Conservation (phyloP, 1,140 invertebrate species). For the Acromyrmex charruanus region DNA sequence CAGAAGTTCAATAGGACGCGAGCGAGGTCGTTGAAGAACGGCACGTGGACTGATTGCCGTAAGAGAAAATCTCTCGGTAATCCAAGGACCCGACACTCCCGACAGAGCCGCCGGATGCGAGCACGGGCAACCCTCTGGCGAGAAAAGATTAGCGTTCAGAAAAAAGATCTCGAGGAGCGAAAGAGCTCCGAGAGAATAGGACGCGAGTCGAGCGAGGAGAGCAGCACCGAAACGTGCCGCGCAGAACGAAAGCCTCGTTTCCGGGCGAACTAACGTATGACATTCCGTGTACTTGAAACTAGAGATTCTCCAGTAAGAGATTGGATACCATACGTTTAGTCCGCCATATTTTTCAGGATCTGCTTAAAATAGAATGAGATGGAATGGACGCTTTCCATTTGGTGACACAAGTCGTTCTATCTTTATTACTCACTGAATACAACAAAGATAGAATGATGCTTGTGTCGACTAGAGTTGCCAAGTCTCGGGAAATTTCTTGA, state of each 20-base stretch:
- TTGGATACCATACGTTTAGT: too few species aligned
- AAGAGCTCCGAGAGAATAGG: slow-evolving; percentile 7
- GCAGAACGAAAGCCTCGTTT: slow-evolving; percentile 60
- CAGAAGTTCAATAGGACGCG: slow-evolving; percentile 52
- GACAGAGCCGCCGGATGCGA: slow-evolving; percentile 32
- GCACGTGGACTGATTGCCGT: slow-evolving; percentile 26
- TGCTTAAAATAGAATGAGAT: too few species aligned
- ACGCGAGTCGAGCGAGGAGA: background rate
- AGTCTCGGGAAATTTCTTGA: too few species aligned
- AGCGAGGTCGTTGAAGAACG: slow-evolving; percentile 13
- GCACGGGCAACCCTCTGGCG: slow-evolving; percentile 8
- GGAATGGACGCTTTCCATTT: too few species aligned
- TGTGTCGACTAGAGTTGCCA: too few species aligned
- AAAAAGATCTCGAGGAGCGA: slow-evolving; percentile 12
- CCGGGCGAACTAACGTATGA: slow-evolving; percentile 10
- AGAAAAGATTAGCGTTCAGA: slow-evolving; percentile 13
- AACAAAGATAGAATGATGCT: too few species aligned
- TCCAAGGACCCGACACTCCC: slow-evolving; percentile 20
- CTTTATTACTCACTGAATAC: too few species aligned
- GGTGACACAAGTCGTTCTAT: too few species aligned
- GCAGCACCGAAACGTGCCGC: slow-evolving; percentile 16
- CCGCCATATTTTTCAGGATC: too few species aligned
- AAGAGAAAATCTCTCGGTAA: slow-evolving; percentile 38
- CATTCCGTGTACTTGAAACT: slow-evolving; percentile 10
- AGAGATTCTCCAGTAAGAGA: too few species aligned